Conservation (phyloP, 2,113 vertebrate species). For the Circaetus cinerascens region DNA sequence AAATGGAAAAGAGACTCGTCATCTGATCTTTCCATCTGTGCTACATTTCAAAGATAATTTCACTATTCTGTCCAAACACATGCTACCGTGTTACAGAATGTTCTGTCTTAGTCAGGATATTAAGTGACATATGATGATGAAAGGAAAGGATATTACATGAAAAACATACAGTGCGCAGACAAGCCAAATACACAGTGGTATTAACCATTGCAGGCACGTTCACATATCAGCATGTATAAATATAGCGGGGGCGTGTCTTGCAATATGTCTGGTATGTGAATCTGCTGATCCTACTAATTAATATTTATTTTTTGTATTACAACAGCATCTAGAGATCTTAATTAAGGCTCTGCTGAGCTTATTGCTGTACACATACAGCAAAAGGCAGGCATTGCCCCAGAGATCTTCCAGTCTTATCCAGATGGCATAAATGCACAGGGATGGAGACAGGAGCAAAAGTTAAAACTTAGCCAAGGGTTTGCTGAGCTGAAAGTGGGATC, state of each 20-base stretch:
- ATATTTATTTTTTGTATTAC: constrained; percentile 47
- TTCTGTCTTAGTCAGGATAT: constrained; percentile 33
- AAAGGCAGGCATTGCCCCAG: neutral
- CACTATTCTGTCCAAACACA: constrained; percentile 21
- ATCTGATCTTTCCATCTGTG: constrained; percentile 29
- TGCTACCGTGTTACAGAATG: constrained; percentile 22
- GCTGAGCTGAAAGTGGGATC: neutral
- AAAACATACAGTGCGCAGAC: neutral
- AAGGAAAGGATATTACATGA: constrained; percentile 28
- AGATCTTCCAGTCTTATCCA: neutral
- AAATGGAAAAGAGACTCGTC: neutral
- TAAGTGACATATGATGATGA: constrained; percentile 34
- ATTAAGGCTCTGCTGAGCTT: neutral
- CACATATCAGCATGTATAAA: neutral
- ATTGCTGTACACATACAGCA: neutral
- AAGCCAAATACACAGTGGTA: neutral
- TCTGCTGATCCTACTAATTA: constrained; percentile 43
- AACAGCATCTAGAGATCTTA: neutral
- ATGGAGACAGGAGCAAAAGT: neutral
- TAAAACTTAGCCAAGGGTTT: neutral
- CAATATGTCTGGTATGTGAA: constrained; percentile 14
- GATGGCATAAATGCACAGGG: neutral
- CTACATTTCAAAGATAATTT: constrained; percentile 46
- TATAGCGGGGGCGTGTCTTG: neutral
- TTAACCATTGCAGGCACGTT: constrained; percentile 26